Evolutionary conservation across 2,113 vertebrate species (phyloP).

Genomic region (Vidua chalybeata): DNA sequence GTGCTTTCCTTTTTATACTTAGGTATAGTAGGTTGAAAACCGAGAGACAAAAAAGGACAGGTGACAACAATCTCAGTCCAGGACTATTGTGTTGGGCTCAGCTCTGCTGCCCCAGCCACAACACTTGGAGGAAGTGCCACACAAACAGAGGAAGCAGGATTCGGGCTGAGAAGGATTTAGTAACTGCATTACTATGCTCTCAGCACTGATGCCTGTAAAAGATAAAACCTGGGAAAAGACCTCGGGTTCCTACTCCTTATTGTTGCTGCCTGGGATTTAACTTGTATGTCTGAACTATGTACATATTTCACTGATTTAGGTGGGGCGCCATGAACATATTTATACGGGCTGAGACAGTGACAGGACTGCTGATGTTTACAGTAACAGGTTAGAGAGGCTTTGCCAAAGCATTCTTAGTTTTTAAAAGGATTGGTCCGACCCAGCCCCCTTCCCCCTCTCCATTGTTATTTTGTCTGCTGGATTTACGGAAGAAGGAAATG

Average conservation of each 20-base stretch:
- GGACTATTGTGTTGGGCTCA: slow-evolving; percentile 58
- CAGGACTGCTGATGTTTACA: slow-evolving; percentile 78
- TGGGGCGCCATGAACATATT: slow-evolving; percentile 53
- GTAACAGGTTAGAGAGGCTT: slow-evolving; percentile 65
- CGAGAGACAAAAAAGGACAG: slow-evolving; percentile 71
- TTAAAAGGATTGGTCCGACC: slow-evolving; percentile 68
- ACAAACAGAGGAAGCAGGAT: slow-evolving; percentile 85
- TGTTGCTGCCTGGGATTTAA: slow-evolving; percentile 78
- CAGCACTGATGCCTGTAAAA: slow-evolving; percentile 76
- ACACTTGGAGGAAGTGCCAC: slow-evolving; percentile 79
- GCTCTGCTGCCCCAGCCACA: slow-evolving; percentile 65
- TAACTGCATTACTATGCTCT: slow-evolving; percentile 72
- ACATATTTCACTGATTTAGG: slow-evolving; percentile 76
- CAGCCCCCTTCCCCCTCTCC: slow-evolving; percentile 60
- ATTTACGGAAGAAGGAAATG: slow-evolving; percentile 78
- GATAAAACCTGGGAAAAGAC: slow-evolving; percentile 88
- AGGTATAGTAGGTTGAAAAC: slow-evolving; percentile 21
- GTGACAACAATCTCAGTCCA: slow-evolving; percentile 67
- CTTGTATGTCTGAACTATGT: slow-evolving; percentile 73
- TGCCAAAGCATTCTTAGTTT: slow-evolving; percentile 73
- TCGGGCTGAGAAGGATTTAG: slow-evolving; percentile 77
- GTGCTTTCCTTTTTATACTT: neutral
- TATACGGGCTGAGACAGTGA: slow-evolving; percentile 58
- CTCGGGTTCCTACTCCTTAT: slow-evolving; percentile 76
- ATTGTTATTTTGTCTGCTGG: slow-evolving; percentile 78